phyloP scores from a whole-genome alignment of 2,888 invertebrate genomes.

The Drosophila infuscata region DNA sequence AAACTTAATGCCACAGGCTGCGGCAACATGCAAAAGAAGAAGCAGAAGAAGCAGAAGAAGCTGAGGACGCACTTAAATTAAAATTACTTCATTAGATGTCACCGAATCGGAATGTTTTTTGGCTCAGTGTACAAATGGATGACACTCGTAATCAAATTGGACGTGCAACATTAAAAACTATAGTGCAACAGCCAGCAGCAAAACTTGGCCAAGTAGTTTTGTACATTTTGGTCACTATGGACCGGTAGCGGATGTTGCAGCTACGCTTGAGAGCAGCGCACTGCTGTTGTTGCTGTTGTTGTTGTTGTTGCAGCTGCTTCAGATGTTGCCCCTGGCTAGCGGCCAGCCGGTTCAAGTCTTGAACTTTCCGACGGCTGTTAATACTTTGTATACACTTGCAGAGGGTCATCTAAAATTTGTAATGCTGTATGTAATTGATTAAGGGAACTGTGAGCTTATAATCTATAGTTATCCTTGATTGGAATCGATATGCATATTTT shows the following conservation, averaged over 20 bases:
- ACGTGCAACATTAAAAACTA: constrained; percentile 76
- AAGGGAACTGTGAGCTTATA: too few species aligned
- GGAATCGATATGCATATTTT: not conserved
- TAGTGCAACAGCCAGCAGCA: constrained; percentile 40
- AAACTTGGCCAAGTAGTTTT: constrained; percentile 29
- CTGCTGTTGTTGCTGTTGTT: not conserved
- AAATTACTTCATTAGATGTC: constrained; percentile 77
- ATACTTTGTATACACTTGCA: not conserved
- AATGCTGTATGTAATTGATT: not conserved
- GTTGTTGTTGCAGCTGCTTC: constrained; percentile 11
- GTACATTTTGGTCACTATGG: constrained; percentile 9
- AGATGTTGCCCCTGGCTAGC: constrained; percentile 44
- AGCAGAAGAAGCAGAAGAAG: not conserved
- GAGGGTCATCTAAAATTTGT: not conserved
- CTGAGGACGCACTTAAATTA: constrained; percentile 52
- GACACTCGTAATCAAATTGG: constrained; percentile 79
- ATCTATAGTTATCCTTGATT: not conserved
- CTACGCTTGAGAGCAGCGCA: constrained; percentile 51
- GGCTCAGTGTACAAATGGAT: constrained; percentile 62
- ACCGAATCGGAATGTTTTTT: constrained; percentile 46
- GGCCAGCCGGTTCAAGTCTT: constrained; percentile 46
- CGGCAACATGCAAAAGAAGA: constrained; percentile 22
- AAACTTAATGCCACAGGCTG: constrained; percentile 18
- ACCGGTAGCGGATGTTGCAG: constrained; percentile 66
- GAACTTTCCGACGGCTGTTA: constrained; percentile 43